Percentiles rank a stretch among this genome's conserved stretches.
These are phyloP conservation scores for Cephus sareptanus DNA, from an alignment of 2,888 invertebrate species.

Conservation along the genomic window DNA sequence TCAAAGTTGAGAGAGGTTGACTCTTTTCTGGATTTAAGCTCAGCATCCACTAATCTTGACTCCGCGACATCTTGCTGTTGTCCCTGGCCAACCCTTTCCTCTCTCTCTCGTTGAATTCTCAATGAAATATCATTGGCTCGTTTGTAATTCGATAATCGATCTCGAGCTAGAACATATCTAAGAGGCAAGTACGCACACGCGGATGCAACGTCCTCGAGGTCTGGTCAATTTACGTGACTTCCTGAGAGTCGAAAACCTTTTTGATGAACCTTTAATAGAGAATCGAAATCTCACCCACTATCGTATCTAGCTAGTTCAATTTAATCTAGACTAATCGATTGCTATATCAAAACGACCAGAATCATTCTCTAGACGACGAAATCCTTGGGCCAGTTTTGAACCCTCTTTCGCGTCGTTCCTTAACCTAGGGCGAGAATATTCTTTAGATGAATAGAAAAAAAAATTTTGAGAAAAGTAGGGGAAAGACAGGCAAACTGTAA, in stretches of 20 bases:
- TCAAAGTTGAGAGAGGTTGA: neutral
- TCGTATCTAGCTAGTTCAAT: constrained; percentile 44
- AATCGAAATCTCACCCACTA: constrained; percentile 17
- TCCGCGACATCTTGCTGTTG: neutral
- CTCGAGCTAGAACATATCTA: neutral
- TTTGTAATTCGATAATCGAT: neutral
- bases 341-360: constrained; percentile 1
- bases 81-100: neutral
- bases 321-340: constrained; percentile 34
- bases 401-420: neutral
- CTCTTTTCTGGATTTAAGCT: neutral
- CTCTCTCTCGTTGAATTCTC: neutral
- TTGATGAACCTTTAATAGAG: constrained; percentile 36
- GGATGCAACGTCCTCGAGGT: neutral
- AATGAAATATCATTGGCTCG: neutral
- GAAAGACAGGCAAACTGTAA: constrained; percentile 9
- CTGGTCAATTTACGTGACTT: neutral
- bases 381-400: neutral
- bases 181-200: neutral
- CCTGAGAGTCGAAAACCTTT: constrained; percentile 15
- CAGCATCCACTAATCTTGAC: neutral
- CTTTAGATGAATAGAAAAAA: neutral
- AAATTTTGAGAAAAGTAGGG: neutral
- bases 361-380: neutral
- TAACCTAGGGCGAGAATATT: neutral